phyloP scores from a whole-genome alignment of 2,113 vertebrate genomes.

The Tachuris rubrigastra region DNA sequence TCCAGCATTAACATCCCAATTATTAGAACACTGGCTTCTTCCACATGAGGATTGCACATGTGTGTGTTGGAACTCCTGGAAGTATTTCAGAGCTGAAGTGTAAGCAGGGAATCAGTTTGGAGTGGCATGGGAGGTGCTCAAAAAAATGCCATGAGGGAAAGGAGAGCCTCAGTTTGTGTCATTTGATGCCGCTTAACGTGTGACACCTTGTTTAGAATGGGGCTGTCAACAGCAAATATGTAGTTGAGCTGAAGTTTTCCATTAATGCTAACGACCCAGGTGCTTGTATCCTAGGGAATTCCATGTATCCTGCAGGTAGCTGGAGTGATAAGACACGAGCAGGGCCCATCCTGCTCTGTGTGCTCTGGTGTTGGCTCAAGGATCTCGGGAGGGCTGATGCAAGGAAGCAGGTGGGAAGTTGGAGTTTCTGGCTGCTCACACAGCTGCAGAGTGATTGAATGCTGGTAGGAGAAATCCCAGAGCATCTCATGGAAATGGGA shows the following conservation, averaged over 20 bases:
- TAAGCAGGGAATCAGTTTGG: background rate
- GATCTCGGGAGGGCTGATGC: background rate
- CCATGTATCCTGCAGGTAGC: background rate
- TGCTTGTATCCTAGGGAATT: background rate
- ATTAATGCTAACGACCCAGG: rapidly evolving
- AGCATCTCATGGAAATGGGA: background rate
- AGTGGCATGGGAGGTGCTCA: background rate
- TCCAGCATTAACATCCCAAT: background rate
- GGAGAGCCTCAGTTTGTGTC: background rate
- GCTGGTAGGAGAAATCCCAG: background rate
- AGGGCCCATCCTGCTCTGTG: background rate
- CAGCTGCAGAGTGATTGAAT: background rate
- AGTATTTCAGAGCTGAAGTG: background rate
- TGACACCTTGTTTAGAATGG: background rate
- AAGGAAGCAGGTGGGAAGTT: background rate
- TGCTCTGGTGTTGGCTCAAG: background rate
- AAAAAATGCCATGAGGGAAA: background rate
- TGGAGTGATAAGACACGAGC: background rate
- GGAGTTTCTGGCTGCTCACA: background rate
- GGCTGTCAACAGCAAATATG: background rate
- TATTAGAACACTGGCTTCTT: background rate
- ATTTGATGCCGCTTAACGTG: background rate
- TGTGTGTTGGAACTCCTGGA: background rate
- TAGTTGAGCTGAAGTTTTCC: background rate
- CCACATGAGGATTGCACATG: rapidly evolving